These are phyloP conservation scores for Heterohyrax brucei DNA, from an alignment of 2,797 vertebrate species.

Conservation along the genomic window DNA sequence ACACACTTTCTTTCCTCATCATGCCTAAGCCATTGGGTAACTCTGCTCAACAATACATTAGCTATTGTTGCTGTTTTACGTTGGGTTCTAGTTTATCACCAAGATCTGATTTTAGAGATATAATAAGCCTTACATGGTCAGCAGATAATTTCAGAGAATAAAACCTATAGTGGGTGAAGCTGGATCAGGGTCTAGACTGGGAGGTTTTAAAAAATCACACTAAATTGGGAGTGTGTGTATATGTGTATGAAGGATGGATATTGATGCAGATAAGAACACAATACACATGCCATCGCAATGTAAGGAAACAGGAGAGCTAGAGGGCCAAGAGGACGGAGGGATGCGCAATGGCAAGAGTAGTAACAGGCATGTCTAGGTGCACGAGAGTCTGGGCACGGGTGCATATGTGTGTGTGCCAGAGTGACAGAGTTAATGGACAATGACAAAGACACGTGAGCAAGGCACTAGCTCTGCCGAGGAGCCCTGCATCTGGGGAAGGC, in stretches of 20 bases:
- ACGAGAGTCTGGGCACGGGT: background rate
- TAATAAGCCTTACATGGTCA: slow-evolving; percentile 6
- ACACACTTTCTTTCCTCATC: slow-evolving; percentile 71
- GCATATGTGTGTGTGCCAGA: background rate
- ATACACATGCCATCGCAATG: background rate
- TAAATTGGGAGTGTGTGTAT: background rate
- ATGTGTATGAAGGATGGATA: slow-evolving; percentile 69
- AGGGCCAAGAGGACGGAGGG: background rate
- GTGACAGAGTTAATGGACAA: slow-evolving; percentile 69
- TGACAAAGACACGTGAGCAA: slow-evolving; percentile 75
- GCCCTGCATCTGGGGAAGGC: slow-evolving; percentile 57
- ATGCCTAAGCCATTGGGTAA: slow-evolving; percentile 77
- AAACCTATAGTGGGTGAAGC: background rate
- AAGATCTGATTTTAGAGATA: slow-evolving; percentile 69
- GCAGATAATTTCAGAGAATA: slow-evolving; percentile 65
- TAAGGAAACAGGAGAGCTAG: background rate
- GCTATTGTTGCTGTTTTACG: slow-evolving; percentile 73
- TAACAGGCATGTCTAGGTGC: background rate
- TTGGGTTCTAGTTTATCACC: slow-evolving; percentile 80
- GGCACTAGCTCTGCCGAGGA: slow-evolving; percentile 36
- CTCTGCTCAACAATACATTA: slow-evolving; percentile 74
- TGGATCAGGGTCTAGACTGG: background rate
- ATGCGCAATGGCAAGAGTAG: background rate
- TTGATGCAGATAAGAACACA: slow-evolving; percentile 29
- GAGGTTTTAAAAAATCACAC: background rate